phyloP scores from a whole-genome alignment of 1,140 invertebrate species.

The Drosophila subobscura region DNA sequence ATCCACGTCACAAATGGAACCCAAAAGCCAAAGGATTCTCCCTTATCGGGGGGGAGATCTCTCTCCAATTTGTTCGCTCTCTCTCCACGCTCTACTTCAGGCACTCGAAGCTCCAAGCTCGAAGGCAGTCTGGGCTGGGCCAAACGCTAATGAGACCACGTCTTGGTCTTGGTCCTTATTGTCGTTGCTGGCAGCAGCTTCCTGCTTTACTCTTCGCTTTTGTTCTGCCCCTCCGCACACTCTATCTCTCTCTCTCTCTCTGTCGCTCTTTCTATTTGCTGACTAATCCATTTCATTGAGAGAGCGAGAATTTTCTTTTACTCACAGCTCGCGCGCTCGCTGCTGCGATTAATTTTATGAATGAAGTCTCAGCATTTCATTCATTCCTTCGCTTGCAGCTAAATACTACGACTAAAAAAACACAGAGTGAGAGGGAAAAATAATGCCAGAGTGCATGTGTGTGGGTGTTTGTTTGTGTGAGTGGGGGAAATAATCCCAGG shows the following conservation, averaged over 20 bases:
- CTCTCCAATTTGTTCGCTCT: neutral
- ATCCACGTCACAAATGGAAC: too few relatives aligned
- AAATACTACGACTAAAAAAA: slow-evolving; percentile 65
- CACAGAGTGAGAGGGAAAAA: neutral
- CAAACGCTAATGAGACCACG: slow-evolving; percentile 72
- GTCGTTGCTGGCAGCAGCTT: slow-evolving; percentile 51
- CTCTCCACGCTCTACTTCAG: slow-evolving; percentile 4
- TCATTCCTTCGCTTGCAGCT: slow-evolving; percentile 45
- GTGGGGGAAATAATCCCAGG: slow-evolving; percentile 22
- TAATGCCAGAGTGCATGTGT: neutral
- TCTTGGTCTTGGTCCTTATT: slow-evolving; percentile 43
- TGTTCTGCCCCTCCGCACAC: slow-evolving; percentile 25
- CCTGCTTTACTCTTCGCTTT: slow-evolving; percentile 64
- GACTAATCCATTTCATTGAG: slow-evolving; percentile 81
- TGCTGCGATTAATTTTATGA: slow-evolving; percentile 75
- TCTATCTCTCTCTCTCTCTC: neutral
- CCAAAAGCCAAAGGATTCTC: too few relatives aligned
- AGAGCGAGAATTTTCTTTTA: slow-evolving; percentile 47
- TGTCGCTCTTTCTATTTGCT: slow-evolving; percentile 46
- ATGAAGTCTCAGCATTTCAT: slow-evolving; percentile 76
- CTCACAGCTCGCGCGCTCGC: neutral
- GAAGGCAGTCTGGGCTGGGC: slow-evolving; percentile 35
- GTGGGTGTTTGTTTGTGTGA: neutral
- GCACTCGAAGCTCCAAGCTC: slow-evolving; percentile 1
- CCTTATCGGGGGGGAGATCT: too few relatives aligned